Evolutionary conservation across 2,113 vertebrate genomes (phyloP), one percentile per base, ranked within the genome.

Genomic region (Chaetodon trifascialis): DNA sequence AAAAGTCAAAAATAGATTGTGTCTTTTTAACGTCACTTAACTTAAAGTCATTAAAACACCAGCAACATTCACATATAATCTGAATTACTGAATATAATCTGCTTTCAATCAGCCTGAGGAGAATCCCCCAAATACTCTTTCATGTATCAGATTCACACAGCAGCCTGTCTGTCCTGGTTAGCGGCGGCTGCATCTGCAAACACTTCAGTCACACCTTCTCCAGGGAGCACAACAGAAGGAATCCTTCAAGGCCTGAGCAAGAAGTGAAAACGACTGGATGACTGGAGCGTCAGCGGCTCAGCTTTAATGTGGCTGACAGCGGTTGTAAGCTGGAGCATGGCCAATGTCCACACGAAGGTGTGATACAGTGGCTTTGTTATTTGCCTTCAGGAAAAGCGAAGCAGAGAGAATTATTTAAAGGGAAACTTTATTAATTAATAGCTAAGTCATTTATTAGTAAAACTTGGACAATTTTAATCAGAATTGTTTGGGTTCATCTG

Each of bases 171-270:
- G 36, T 58, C 58, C 75, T 51, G 68, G 30, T 77, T 71, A 77
- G 47, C 34, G 21, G 25, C 72, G 38, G 76, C 68, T 64, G 64
- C 14, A 51, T 82, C 67, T 69, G 70, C 71, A 79, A 73, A 88
- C 65, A 46, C 80, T 72, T 75, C 79, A 58, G 79, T 87, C 71
- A 79, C 77, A 86, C 49, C 72, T 76, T 63, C 74, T 86, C 77
- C 38, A 14, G 59, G 64, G 66, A 83, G 56, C 36, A 77, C n/a
- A 60, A 73, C 34, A 84, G 34, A 79, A 62, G 34, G 83, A 79
- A 69, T 75, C 83, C 75, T 82, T 86, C 73, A 81, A 80, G 42
- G 7, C 36, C 54, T 14, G 30, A 78, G 77, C 51, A 38, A 34
- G 62, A 82, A 72, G 70, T 63, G 66, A 49, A 58, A 82, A 78